Evolutionary conservation across 2,888 invertebrate species (phyloP), one percentile per base, ranked within the genome.

Genomic region (Lasiommata megera): DNA sequence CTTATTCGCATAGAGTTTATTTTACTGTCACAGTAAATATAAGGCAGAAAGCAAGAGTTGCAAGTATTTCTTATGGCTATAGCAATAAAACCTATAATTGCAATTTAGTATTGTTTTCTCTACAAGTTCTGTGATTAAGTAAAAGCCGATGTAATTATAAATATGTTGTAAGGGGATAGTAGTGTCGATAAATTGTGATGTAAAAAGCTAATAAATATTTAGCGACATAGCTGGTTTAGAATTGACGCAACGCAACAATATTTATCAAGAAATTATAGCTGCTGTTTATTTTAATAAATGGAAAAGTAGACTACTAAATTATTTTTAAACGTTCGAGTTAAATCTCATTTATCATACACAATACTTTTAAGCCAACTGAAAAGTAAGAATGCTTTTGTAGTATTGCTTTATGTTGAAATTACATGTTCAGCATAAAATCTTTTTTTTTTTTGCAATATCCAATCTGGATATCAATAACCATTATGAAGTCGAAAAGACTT

Each of bases 131-230:
- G 8, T 38, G 36, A 41, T 16, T 41, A 52, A 37, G 41, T 52
- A 48, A 56, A 48, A 28, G 14, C 41, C 28, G 18, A 28, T 31
- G 31, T 53, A 60, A 57, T 60, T 54, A 60, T 18, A 36, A 40
- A 51, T 38, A 28, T 29, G 31, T 57, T 38, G 38, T 36, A 53
- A 56, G 34, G 43, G 43, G 38, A 50, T 56, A 54, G 54, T 54
- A 54, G 37, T 41, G 37, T 48, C 38, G 54, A 54, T 54, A 57
- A 57, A 54, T 57, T 44, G 57, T 23, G 11, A 50, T 23, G 28
- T 16, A 34, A 38, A 16, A 8, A 37, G 48, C 53, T 34, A n/a
- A n/a, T n/a, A n/a, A n/a, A 50, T 57, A 50, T 50, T 54, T 40
- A 41, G 56, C 36, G 53, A 60, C 48, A 37, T 36, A 53, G 43